Conservation (phyloP, 2,797 vertebrate genomes). For the Schizopygopsis pylzovi region DNA sequence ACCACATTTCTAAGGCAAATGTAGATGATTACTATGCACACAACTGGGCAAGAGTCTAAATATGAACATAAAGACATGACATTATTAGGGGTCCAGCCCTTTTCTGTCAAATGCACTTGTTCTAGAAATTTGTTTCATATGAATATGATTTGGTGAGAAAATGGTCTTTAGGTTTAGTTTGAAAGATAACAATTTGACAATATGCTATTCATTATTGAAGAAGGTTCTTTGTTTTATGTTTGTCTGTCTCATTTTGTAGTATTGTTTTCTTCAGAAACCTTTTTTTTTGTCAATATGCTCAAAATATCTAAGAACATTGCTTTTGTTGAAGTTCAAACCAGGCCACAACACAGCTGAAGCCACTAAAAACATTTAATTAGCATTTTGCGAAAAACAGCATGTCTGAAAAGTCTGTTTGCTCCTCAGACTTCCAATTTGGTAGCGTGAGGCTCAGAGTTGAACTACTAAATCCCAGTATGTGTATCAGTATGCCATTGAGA, state of each 20-base stretch:
- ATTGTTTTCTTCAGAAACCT: not conserved
- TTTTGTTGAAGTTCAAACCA: constrained; percentile 24
- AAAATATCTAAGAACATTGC: not conserved
- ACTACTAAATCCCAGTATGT: not conserved
- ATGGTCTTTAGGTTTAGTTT: not conserved
- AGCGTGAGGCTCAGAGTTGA: not conserved
- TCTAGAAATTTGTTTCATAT: not conserved
- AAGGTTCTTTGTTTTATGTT: not conserved
- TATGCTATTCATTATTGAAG: not conserved
- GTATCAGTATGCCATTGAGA: not conserved
- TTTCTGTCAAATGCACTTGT: constrained; percentile 17
- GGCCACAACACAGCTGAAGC: not conserved
- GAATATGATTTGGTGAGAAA: not conserved
- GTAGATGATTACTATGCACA: constrained; percentile 1
- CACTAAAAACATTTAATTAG: constrained; percentile 32
- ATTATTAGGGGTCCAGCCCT: not conserved
- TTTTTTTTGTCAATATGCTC: not conserved
- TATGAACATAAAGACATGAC: not conserved
- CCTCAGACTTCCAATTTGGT: not conserved
- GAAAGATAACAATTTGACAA: not conserved
- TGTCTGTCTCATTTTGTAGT: not conserved
- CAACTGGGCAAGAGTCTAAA: not conserved
- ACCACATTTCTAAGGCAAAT: constrained; percentile 5
- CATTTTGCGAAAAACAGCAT: not conserved
- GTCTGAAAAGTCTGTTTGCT: not conserved